Evolutionary conservation across 2,797 vertebrate genomes (phyloP), one percentile per base, ranked within the genome.

Genomic region (Thaleichthys pacificus): DNA sequence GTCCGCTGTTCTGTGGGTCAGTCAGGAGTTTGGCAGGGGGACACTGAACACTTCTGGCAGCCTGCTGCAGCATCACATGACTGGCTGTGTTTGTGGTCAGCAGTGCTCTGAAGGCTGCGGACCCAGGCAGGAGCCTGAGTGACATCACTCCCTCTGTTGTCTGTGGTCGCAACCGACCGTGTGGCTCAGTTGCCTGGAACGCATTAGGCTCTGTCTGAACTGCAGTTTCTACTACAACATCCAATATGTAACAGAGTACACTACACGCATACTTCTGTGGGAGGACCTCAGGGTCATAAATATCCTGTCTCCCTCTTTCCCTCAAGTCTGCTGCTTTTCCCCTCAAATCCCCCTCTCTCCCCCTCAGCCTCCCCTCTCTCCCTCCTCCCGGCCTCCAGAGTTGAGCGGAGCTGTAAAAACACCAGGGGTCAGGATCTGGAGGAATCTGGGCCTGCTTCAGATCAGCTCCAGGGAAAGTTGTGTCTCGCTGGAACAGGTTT

Each of bases 1-100:
- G 82, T 68, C 68, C 73, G 60, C 54, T 68, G 72, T 80, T 81
- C 81, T 82, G 61, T 56, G 71, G 80, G 72, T 85, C 83, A 80
- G 67, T 24, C 75, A 70, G 77, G 73, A 77, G 74, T 69, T 79
- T 87, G 81, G 81, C 83, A 73, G 79, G 70, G 6, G 74, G 63
- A 1, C 35, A 17, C 64, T 28, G 22, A 69, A 4, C 69, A 11
- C 15, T 73, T 9, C 80, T 81, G 76, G 78, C 78, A 58, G 78
- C 76, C 86, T 82, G 82, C 84, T 84, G 84, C 72, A 12, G 63
- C 0, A 70, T 86, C 86, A 86, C 85, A 82, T 86, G 87, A 87
- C 69, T 38, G 71, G 61, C 74, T 64, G 71, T 60, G 57, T 77
- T 47, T 81, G 51, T 56, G 78, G 80, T 72, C 82, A 70, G 80